Evolutionary conservation across 1,140 invertebrate genomes (phyloP), one percentile per base, ranked within the genome.

Genomic region (Chironomus striatipennis): DNA sequence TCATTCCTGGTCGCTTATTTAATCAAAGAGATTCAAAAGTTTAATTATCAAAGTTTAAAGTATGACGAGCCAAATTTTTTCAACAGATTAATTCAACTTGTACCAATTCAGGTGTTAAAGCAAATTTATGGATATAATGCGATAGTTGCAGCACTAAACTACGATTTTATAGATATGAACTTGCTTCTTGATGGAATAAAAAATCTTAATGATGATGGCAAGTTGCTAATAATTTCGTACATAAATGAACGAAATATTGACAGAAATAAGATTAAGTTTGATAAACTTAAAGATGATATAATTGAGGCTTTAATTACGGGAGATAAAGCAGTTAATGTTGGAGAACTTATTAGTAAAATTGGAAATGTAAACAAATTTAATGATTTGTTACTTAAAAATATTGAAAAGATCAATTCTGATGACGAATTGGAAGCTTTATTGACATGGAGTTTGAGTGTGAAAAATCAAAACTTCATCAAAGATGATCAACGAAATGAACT

Each of bases 301-400:
- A 70, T 70, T 70, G 65, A 70, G 18, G 7, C 18, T 6, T 17
- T 70, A 4, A 70, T 70, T 20, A 67, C n/a, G 47, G n/a, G 7
- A 10, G n/a, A 57, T 57, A 12, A 8, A 12, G 7, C 17, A 70
- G 9, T 7, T 6, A 20, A 70, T 9, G 18, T 18, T 70, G 9
- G 10, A 18, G 17, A 34, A 2, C 9, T 70, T 3, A 0, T 70
- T 0, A 21, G 20, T 2, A 9, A 70, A 10, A 20, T 70, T 20
- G 20, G 65, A 18, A 20, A 18, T 8, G 18, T 70, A 6, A 20
- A 20, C 0, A 70, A 70, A 21, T 70, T 70, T 21, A 70, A 21
- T 70, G 65, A 79, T 2, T 77, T 81, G 0, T 78, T 86, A 9
- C 77, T 83, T 20, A 77, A 83, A 8, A 80, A 85, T 74, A 81